These are phyloP conservation scores for Diacarnus erythraeanus DNA, from an alignment of 37 sponge, comb jelly and placozoan species.

Conservation along the genomic window DNA sequence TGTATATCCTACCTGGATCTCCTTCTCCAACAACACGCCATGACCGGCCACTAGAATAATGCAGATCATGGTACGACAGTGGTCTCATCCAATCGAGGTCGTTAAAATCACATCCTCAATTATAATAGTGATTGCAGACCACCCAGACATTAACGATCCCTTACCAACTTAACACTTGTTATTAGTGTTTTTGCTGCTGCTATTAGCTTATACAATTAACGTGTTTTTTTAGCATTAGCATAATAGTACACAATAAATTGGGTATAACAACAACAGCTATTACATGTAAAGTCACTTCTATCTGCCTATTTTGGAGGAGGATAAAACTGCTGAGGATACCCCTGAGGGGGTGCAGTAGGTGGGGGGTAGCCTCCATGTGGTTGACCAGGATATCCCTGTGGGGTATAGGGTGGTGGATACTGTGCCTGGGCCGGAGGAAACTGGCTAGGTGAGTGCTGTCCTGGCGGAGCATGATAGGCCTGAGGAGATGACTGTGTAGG, in stretches of 20 bases:
- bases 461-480: no score
- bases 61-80: slow-evolving; percentile 20
- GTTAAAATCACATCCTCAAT: no score
- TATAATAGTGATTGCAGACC: no score
- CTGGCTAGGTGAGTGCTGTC: no score
- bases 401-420: background rate
- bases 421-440: slow-evolving; percentile 24
- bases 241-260: background rate
- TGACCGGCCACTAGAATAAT: slow-evolving; percentile 78
- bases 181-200: no score
- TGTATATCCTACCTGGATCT: slow-evolving; percentile 65
- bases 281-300: background rate
- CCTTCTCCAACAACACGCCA: slow-evolving; percentile 67
- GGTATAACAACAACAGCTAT: background rate
- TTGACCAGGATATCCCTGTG: background rate
- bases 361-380: slow-evolving; percentile 23
- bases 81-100: no score
- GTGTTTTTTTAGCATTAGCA: background rate
- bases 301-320: background rate
- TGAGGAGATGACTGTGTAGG: no score
- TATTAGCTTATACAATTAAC: background rate
- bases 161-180: no score
- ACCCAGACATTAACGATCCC: no score
- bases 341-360: background rate
- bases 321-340: background rate